Conservation (phyloP, 2,113 vertebrate species). For the Pteronura brasiliensis region DNA sequence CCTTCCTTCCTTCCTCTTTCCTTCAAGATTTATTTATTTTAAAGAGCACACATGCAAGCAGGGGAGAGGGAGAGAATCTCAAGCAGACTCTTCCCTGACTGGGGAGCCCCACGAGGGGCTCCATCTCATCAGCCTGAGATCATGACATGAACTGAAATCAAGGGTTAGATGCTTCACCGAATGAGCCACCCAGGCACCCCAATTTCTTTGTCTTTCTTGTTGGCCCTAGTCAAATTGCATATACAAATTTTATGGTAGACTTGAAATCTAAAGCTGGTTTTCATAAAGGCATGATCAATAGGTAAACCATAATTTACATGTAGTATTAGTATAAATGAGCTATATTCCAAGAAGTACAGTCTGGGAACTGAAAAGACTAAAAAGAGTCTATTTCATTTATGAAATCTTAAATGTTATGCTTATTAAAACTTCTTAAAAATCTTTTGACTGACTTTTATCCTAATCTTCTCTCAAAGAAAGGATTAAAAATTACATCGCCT, state of each 20-base stretch:
- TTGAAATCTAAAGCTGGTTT: not conserved
- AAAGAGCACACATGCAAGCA: not conserved
- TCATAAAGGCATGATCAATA: not conserved
- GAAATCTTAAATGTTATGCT: not conserved
- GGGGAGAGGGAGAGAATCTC: not conserved
- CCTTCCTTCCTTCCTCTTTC: not conserved
- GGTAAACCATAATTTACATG: not conserved
- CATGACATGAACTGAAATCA: not conserved
- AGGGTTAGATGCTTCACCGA: not conserved
- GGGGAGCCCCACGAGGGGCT: not conserved
- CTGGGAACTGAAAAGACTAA: not conserved
- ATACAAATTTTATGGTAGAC: not conserved
- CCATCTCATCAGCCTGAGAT: not conserved
- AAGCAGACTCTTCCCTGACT: not conserved
- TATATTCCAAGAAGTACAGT: not conserved
- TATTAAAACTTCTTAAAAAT: not conserved
- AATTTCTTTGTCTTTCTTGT: not conserved
- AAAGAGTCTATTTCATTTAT: not conserved
- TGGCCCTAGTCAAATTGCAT: not conserved
- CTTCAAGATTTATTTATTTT: not conserved
- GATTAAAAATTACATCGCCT: not conserved
- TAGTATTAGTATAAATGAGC: not conserved
- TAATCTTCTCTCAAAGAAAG: not conserved
- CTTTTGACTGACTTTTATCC: not conserved
- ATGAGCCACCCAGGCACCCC: not conserved